Evolutionary conservation across 1,140 invertebrate species (phyloP), one percentile per base, ranked within the genome.

Genomic region (Whitmania pigra): DNA sequence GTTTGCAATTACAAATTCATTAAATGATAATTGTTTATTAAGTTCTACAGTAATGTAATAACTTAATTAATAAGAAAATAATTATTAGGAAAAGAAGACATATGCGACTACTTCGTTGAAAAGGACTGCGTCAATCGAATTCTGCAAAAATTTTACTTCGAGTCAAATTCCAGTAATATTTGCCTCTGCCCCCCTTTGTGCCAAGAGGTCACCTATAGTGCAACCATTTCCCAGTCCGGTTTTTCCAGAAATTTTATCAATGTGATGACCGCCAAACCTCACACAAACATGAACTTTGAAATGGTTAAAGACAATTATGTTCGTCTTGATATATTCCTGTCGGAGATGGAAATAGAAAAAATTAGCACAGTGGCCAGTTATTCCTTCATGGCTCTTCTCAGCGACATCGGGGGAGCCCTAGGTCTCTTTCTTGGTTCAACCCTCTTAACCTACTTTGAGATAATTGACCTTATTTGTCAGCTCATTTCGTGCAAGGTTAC

Each of bases 351-450:
- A 11, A 77, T 75, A 67, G 75, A 77, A 55, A 75, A 78, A 53
- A 76, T 78, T 3, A 74, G 73, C 29, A 76, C 79, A 67, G 73
- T 75, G 25, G 72, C 77, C 27, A 75, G 75, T n/a, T 79, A 79
- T 73, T 73, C 68, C n/a, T 67, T 74, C 9, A 75, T 79, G 36
- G 74, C 78, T 20, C 73, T 79, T 15, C 74, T 79, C 17, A 79
- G 78, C 67, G 78, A 79, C 74, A 77, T 79, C 36, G 78, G 78
- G 0, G 78, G 78, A 15, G 77, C 76, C 17, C 69, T 79, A 4
- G 78, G 78, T 11, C 76, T 79, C 0, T 73, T 79, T 53, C 74
- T 79, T 31, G 78, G 78, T 6, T 75, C 76, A 13, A 79, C 78
- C 20, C 75, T 79, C 9, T 73, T 79, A 25, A 79, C 78, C 13